A percentile compares a stretch with the other conserved stretches of the same genome.
Conservation (phyloP, 2,797 vertebrate genomes). For the Eleutherodactylus coqui region DNA sequence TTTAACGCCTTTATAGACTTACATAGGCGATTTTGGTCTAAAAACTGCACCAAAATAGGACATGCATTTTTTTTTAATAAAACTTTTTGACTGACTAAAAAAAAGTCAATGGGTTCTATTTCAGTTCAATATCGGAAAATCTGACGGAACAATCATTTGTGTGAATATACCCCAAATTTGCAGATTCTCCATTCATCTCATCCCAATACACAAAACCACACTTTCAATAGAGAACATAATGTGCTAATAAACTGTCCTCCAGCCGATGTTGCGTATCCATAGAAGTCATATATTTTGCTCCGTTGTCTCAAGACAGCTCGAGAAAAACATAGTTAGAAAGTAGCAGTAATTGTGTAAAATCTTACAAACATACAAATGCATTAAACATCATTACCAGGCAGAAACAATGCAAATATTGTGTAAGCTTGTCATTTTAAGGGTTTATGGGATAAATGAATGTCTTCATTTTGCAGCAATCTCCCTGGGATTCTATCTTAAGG, state of each 20-base stretch:
- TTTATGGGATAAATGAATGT: slow-evolving; percentile 41
- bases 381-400: slow-evolving; percentile 41
- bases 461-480: slow-evolving; percentile 16
- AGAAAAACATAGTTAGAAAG: background rate
- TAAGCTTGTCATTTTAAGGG: slow-evolving; percentile 40
- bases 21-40: no score
- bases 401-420: slow-evolving; percentile 39
- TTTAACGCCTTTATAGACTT: no score
- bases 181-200: background rate
- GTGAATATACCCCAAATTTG: no score
- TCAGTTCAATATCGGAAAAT: no score
- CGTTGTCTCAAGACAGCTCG: background rate
- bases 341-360: slow-evolving; percentile 10
- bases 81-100: no score
- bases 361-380: slow-evolving; percentile 18
- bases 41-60: no score
- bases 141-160: no score
- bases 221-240: background rate
- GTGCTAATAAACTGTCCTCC: background rate
- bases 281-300: background rate
- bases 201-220: background rate
- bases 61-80: no score
- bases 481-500: slow-evolving; percentile 50
- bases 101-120: no score
- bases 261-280: background rate